These are phyloP conservation scores for Pontoporia blainvillei DNA, from an alignment of 2,113 vertebrate species.

Conservation along the genomic window DNA sequence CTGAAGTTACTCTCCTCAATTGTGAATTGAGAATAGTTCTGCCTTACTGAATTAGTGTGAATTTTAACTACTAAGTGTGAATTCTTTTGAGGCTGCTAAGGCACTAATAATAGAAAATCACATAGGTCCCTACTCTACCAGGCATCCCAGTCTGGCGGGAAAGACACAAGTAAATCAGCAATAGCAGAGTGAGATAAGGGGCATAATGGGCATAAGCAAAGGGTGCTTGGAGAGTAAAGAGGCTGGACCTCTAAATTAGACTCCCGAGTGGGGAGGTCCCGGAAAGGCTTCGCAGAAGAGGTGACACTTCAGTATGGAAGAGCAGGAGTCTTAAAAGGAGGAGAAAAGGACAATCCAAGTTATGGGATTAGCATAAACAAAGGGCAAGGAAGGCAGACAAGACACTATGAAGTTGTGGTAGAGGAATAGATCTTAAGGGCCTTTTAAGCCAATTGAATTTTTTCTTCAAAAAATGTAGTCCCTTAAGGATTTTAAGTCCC, in stretches of 20 bases:
- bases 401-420: not conserved
- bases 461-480: not conserved
- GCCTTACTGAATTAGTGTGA: not conserved
- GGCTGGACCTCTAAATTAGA: not conserved
- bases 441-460: not conserved
- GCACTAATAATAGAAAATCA: not conserved
- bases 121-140: not conserved
- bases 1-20: not conserved
- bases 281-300: not conserved
- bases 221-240: not conserved
- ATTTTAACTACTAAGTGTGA: not conserved
- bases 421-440: not conserved
- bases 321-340: not conserved
- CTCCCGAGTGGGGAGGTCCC: not conserved
- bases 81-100: not conserved
- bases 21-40: not conserved
- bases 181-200: too few relatives aligned
- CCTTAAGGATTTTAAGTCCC: not conserved
- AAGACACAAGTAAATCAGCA: not conserved
- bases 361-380: not conserved
- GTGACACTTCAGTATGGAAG: not conserved
- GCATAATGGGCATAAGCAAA: not conserved
- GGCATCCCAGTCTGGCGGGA: not conserved
- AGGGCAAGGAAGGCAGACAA: not conserved
- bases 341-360: not conserved